Evolutionary conservation across 2,888 invertebrate genomes (phyloP), one percentile per base, ranked within the genome.

Genomic region (Boloria selene): DNA sequence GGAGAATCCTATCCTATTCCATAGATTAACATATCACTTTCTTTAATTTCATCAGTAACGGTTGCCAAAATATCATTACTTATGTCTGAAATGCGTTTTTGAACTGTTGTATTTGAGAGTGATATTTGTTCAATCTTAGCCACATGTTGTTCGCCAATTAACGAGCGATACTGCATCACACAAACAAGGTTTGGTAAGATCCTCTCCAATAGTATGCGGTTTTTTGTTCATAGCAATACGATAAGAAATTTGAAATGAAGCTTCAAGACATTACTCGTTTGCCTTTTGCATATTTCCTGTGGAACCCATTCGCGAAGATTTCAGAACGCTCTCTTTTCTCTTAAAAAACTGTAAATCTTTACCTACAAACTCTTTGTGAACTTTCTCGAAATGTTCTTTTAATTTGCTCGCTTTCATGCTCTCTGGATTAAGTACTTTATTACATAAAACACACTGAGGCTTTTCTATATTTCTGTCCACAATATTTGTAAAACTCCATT

Each of bases 361-460:
- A 56, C 14, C 18, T 56, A 14, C 56, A n/a, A 56, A 56, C 45
- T 73, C 69, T 42, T 73, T 70, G 62, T 72, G 69, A 72, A 71
- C 69, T 69, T 70, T 71, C 6, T 42, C 69, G 59, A 73, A 68
- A 73, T 73, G 73, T 68, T 73, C 72, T 72, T 73, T 70, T 68
- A 73, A 70, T 69, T 72, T 70, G 54, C 72, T 70, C 67, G 72
- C 70, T 66, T 74, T 73, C 73, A 73, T 73, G 69, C 70, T 73
- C 42, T 72, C 73, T 72, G 69, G 60, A 73, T 66, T 67, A 72
- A 72, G 72, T 65, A 73, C 71, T 70, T 73, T 73, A 71, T 65
- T 71, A 70, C 71, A 71, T 71, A 70, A 13, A 68, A 73, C 69
- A 22, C 22, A 22, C 3, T 22, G 22, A 73, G 71, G 70, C 65